Evolutionary conservation across 2,888 invertebrate species (phyloP).

Genomic region (Sesia bembeciformis): DNA sequence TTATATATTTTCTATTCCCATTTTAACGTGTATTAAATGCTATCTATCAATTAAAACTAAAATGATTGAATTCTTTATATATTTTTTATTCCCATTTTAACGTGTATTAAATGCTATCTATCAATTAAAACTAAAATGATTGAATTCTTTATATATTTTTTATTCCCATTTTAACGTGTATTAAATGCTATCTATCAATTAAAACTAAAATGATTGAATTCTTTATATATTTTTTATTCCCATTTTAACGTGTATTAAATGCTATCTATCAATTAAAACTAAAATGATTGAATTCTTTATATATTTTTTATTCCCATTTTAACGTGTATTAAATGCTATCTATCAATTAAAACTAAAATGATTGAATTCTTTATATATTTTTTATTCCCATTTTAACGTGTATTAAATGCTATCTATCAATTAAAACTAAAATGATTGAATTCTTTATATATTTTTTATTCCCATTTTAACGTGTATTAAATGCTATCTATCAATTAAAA

Average conservation of each 20-base stretch:
- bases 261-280: slow-evolving; percentile 1
- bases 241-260: slow-evolving; percentile 10
- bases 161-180: too few relatives aligned
- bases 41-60: slow-evolving; percentile 1
- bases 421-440: slow-evolving; percentile 1
- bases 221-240: too few relatives aligned
- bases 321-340: slow-evolving; percentile 7
- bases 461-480: too few relatives aligned
- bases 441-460: too few relatives aligned
- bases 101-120: slow-evolving; percentile 7
- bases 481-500: slow-evolving; percentile 1
- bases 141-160: too few relatives aligned
- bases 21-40: slow-evolving; percentile 9
- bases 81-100: too few relatives aligned
- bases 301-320: too few relatives aligned
- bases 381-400: too few relatives aligned
- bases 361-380: too few relatives aligned
- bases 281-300: not conserved
- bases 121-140: slow-evolving; percentile 1
- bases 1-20: too few relatives aligned
- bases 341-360: slow-evolving; percentile 2
- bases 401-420: slow-evolving; percentile 8
- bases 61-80: not conserved
- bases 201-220: not conserved
- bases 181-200: slow-evolving; percentile 8